A percentile compares a stretch with the other conserved stretches of the same genome.
Evolutionary conservation across 2,888 invertebrate species (phyloP).

Genomic region (Torymus aiolomorphi): DNA sequence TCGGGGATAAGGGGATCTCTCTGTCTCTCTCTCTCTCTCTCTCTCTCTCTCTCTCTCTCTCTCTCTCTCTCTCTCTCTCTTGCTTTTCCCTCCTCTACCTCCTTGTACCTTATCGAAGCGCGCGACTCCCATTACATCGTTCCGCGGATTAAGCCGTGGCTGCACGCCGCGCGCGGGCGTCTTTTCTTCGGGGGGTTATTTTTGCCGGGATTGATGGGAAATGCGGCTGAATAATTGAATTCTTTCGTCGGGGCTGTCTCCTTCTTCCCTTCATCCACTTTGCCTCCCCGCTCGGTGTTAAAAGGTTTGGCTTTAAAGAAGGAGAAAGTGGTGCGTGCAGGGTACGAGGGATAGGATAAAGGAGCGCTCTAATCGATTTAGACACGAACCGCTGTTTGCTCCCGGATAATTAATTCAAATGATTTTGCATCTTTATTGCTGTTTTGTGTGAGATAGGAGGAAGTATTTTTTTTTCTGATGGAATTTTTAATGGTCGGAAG

Average conservation of each 20-base stretch:
- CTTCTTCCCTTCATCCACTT: background rate
- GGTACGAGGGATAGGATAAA: background rate
- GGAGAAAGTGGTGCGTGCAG: conserved; percentile 2
- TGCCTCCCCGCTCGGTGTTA: conserved; percentile 30
- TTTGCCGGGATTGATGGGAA: conserved; percentile 57
- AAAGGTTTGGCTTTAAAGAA: conserved; percentile 55
- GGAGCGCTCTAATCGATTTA: conserved; percentile 42
- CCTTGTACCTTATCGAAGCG: conserved; percentile 35
- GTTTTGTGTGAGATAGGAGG: background rate
- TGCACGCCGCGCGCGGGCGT: conserved; percentile 1
- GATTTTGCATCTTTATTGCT: conserved; percentile 41
- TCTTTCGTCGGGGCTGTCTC: conserved; percentile 12
- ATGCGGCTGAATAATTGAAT: conserved; percentile 58
- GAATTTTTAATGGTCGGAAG: background rate
- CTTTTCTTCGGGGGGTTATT: conserved; percentile 39
- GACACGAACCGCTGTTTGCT: conserved; percentile 40
- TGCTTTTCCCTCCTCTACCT: background rate
- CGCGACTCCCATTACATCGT: conserved; percentile 44
- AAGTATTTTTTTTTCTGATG: background rate
- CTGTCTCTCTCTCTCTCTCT: background rate
- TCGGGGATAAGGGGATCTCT: background rate
- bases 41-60: background rate
- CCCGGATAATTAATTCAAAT: conserved; percentile 49
- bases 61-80: background rate
- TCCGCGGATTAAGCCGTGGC: conserved; percentile 44